Evolutionary conservation across 2,797 vertebrate genomes (phyloP), one percentile per base, ranked within the genome.

Genomic region (Pseudomugil tenellus): DNA sequence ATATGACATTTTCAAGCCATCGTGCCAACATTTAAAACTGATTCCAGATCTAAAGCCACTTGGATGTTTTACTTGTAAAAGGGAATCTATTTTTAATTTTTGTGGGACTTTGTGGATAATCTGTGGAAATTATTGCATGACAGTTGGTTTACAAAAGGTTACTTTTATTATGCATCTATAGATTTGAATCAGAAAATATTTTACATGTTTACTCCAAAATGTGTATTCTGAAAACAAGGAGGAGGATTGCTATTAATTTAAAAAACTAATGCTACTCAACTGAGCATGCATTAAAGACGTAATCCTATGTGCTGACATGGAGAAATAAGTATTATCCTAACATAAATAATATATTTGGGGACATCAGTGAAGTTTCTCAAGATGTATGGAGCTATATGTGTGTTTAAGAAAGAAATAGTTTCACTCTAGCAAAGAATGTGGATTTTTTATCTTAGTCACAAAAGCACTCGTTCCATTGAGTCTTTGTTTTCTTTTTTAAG

Each of bases 151-250:
- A 17, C 14, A 16, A 13, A 39, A 16, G 13, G 2, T 39, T 39
- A 39, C 11, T 4, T 39, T 39, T 11, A 41, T 53, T 13, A 11
- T 43, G 9, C 57, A 59, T 31, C 6, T 16, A 16, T 19, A 17
- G n/a, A 6, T 49, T 59, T 59, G 2, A 39, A 63, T 56, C 35
- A 11, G 49, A 57, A 73, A 58, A 70, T n/a, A 32, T 29, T 8
- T 19, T 31, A 12, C 14, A 28, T 31, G 31, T 60, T 26, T 8
- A 37, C 4, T 39, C 35, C 58, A 25, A 39, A 34, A 7, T 54
- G 7, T 10, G 2, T 41, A 25, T 26, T 53, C 8, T 63, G 1
- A 1, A 41, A 11, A 9, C 19, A 32, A 56, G 41, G 10, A 53
- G 0, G 43, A 28, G 32, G 25, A 25, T 55, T 41, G 25, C 9